Conservation (phyloP, 1,140 invertebrate species). For the Ylistrum balloti region DNA sequence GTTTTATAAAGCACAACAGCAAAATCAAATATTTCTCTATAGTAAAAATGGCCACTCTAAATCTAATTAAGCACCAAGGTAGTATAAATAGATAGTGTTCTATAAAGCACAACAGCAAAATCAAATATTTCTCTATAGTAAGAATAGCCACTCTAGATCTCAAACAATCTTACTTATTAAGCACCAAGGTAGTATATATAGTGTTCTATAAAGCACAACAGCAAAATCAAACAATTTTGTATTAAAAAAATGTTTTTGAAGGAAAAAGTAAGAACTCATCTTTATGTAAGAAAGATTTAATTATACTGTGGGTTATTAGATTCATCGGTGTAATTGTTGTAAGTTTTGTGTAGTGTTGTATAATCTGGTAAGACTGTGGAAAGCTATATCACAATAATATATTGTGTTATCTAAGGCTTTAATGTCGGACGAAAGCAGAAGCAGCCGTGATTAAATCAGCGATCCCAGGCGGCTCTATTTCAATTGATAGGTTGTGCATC, state of each 20-base stretch:
- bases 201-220: no score
- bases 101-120: no score
- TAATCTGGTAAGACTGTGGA: not conserved
- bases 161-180: no score
- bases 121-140: no score
- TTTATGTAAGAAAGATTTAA: not conserved
- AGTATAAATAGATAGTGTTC: no score
- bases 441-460: slow-evolving; percentile 20
- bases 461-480: not conserved
- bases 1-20: no score
- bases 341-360: no score
- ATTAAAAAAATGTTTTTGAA: not conserved
- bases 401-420: not conserved
- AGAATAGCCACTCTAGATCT: no score
- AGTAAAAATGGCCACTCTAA: no score
- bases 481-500: slow-evolving; percentile 24
- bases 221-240: not conserved
- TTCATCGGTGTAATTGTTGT: not conserved
- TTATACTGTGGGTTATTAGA: not conserved
- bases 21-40: no score
- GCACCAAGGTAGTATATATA: no score
- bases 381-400: not conserved
- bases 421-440: not conserved
- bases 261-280: not conserved
- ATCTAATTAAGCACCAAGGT: no score